A percentile compares a stretch with the other conserved stretches of the same genome.
Evolutionary conservation across 2,113 vertebrate species (phyloP).

Genomic region (Seriola aureovittata): DNA sequence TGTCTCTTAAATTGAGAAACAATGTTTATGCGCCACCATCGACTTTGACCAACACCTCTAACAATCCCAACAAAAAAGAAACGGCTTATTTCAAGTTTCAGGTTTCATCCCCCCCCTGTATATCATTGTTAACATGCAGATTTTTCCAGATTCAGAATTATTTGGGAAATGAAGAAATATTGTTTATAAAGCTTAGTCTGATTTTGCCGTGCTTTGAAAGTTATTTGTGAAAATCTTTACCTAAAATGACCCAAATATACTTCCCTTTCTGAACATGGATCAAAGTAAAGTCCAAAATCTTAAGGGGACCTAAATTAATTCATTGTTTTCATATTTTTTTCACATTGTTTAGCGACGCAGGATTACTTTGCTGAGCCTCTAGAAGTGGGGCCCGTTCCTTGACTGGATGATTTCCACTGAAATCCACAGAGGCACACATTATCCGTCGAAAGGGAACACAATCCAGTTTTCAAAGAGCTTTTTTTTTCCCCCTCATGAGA

Average conservation of each 20-base stretch:
- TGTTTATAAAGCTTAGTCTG: background rate
- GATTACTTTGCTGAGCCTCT: slow-evolving; percentile 62
- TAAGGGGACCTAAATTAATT: background rate
- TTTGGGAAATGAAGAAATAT: background rate
- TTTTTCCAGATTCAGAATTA: background rate
- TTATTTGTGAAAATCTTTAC: background rate
- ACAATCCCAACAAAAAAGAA: too few relatives aligned
- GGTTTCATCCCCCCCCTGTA: background rate
- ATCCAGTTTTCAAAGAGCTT: slow-evolving; percentile 56
- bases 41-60: too few relatives aligned
- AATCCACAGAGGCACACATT: slow-evolving; percentile 58
- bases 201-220: background rate
- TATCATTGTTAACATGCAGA: background rate
- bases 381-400: slow-evolving; percentile 12
- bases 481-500: slow-evolving; percentile 25
- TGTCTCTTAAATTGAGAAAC: too few relatives aligned
- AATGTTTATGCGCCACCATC: too few relatives aligned
- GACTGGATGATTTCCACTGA: slow-evolving; percentile 47
- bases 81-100: background rate
- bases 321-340: slow-evolving; percentile 18
- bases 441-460: slow-evolving; percentile 32
- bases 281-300: background rate
- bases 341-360: slow-evolving; percentile 31
- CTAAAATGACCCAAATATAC: background rate
- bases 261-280: background rate